These are phyloP conservation scores for Polypedilum vanderplanki DNA, from an alignment of 1,140 invertebrate species.

Conservation along the genomic window DNA sequence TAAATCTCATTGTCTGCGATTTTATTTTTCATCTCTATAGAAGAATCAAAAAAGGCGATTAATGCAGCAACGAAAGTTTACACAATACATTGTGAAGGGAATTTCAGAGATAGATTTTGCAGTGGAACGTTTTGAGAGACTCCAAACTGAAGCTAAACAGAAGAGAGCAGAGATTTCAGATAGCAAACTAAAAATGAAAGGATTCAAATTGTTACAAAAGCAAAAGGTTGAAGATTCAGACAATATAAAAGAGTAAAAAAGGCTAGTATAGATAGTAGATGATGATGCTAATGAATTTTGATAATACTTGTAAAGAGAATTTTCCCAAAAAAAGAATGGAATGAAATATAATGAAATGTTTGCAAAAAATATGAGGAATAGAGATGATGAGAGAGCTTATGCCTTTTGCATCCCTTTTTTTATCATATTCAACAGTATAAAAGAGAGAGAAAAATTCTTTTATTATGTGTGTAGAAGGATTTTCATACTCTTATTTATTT, in stretches of 20 bases:
- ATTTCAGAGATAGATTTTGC: constrained; percentile 62
- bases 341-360: too few species aligned
- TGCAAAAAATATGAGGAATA: neutral
- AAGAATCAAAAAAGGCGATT: constrained; percentile 53
- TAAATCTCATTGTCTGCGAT: constrained; percentile 1
- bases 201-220: constrained; percentile 32
- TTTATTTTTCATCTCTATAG: constrained; percentile 40
- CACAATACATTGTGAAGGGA: constrained; percentile 53
- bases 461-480: constrained; percentile 24
- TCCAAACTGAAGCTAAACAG: constrained; percentile 45
- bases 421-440: neutral
- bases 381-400: neutral
- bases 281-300: neutral
- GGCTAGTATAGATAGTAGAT: neutral
- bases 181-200: constrained; percentile 64
- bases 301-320: constrained; percentile 6
- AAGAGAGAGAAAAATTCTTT: neutral
- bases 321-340: neutral
- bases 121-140: constrained; percentile 51
- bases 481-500: constrained; percentile 13
- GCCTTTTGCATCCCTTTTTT: constrained; percentile 7
- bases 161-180: constrained; percentile 50
- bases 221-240: constrained; percentile 1
- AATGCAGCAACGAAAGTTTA: constrained; percentile 51
- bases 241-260: neutral